Conservation (phyloP, 2,113 vertebrate species). For the Turdus rufiventris region DNA sequence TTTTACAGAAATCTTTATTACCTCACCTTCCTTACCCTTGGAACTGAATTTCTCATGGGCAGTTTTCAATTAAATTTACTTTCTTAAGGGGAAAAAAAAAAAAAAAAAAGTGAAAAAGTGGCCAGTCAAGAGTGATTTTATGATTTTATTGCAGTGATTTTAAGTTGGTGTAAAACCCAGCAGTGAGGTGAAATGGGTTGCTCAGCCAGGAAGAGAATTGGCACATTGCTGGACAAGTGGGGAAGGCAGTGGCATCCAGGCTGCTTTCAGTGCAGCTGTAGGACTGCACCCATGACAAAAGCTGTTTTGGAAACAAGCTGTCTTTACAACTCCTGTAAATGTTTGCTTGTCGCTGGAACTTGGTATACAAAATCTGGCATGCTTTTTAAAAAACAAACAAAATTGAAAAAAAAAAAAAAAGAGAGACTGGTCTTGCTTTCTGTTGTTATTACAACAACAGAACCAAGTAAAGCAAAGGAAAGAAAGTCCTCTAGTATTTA, state of each 20-base stretch:
- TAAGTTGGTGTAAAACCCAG: background rate
- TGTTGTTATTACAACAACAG: background rate
- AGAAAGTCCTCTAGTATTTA: background rate
- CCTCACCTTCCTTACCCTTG: background rate
- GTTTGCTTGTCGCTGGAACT: background rate
- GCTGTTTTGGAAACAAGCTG: background rate
- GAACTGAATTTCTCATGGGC: background rate
- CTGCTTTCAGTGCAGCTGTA: background rate
- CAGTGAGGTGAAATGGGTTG: accelerated
- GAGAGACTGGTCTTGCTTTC: background rate
- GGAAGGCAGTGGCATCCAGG: background rate
- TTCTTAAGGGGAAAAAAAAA: background rate
- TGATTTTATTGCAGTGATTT: background rate
- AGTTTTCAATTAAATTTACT: conserved; percentile 1
- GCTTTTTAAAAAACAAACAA: background rate
- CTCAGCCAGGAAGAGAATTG: background rate
- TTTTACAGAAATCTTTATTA: conserved; percentile 29
- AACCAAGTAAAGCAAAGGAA: background rate
- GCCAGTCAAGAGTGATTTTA: background rate
- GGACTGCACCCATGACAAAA: background rate
- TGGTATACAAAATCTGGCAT: background rate
- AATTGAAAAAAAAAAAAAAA: no score
- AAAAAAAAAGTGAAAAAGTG: background rate
- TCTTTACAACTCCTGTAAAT: background rate
- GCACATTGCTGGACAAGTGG: background rate